Evolutionary conservation across 2,797 vertebrate species (phyloP), one percentile per base, ranked within the genome.

Genomic region (Heliangelus exortis): DNA sequence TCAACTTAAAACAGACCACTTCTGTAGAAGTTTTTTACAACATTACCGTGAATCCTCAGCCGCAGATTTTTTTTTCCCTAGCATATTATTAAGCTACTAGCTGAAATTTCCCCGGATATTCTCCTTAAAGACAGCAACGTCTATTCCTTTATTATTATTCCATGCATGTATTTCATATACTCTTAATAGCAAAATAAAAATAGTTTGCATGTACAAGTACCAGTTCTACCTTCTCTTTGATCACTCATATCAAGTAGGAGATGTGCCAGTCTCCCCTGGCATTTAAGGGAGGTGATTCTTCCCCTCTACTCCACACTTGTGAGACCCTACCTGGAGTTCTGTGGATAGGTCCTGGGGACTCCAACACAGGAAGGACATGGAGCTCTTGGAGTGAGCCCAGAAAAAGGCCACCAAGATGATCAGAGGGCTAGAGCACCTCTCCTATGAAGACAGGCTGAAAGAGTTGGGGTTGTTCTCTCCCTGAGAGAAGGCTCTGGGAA

Each of bases 1-100:
- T 74, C 95, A 92, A 77, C 85, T 92, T 62, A 87, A 96, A 96
- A 77, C 83, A 93, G 91, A 90, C 74, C 50, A 77, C 88, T 96
- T 94, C 90, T 84, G n/a, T 6, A 33, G 26, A 87, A 87, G 51
- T 61, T 48, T 39, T 93, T 94, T 96, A 94, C 43, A 93, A 77
- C 87, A 84, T 75, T 90, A 77, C 89, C 94, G 57, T 0, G 1
- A 59, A 63, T 79, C 47, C 21, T 82, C 83, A 86, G 23, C 26
- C 91, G 71, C 91, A 84, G 54, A 34, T 67, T 88, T 93, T 77
- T 77, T 76, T n/a, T n/a, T 90, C 15, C 29, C 47, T 31, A 53
- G 47, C n/a, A 94, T 12, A 2, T 58, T 61, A 43, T 58, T 61
- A 43, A 94, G 82, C 23, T 73, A 91, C 36, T 26, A 36, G 50